phyloP scores from a whole-genome alignment of 2,888 invertebrate species.

The Hermodice carunculata region DNA sequence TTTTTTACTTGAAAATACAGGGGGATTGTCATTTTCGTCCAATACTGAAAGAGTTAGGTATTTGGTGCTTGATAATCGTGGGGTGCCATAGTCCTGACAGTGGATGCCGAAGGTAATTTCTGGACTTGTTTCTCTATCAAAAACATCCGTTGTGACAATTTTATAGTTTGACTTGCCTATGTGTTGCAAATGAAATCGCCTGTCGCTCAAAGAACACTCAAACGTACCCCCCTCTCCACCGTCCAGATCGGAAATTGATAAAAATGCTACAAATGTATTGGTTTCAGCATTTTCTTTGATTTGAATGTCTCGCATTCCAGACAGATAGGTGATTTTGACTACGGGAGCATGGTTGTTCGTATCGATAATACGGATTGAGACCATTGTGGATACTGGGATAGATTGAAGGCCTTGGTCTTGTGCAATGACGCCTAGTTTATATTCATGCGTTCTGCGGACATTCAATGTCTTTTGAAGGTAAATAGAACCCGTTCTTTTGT shows the following conservation, averaged over 20 bases:
- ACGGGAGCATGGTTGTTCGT: constrained; percentile 37
- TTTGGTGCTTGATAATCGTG: no score
- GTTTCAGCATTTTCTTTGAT: constrained; percentile 54
- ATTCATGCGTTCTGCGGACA: constrained; percentile 12
- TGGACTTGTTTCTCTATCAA: constrained; percentile 55
- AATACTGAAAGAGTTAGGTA: no score
- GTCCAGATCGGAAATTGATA: constrained; percentile 61
- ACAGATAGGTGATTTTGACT: constrained; percentile 33
- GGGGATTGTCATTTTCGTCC: no score
- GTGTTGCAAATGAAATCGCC: constrained; percentile 24
- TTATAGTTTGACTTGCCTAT: constrained; percentile 29
- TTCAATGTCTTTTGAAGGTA: no score
- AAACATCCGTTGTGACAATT: constrained; percentile 25
- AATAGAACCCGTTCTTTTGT: no score
- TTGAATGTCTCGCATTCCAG: no score
- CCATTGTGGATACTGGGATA: constrained; percentile 25
- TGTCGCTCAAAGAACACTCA: constrained; percentile 57
- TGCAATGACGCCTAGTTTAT: constrained; percentile 28
- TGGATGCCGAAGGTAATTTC: constrained; percentile 51
- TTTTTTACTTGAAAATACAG: no score
- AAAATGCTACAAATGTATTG: constrained; percentile 59
- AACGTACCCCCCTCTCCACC: constrained; percentile 58
- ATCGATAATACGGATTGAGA: constrained; percentile 32
- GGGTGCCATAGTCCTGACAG: constrained; percentile 60
- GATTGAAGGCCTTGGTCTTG: constrained; percentile 26